Evolutionary conservation across 1,140 invertebrate genomes (phyloP), one percentile per base, ranked within the genome.

Genomic region (Littorina saxatilis): DNA sequence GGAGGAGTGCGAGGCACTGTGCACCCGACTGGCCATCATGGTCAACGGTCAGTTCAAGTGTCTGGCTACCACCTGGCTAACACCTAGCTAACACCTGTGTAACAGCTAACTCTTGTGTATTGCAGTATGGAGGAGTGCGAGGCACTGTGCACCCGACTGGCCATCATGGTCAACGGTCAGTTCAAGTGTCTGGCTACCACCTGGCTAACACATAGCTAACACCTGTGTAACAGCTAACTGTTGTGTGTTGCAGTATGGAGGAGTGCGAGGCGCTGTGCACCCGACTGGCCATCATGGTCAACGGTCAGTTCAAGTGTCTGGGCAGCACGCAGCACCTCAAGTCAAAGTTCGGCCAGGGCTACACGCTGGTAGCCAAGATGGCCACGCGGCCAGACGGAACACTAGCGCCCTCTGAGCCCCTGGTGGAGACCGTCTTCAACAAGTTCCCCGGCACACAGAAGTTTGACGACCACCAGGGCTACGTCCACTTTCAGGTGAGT

Each of bases 401-500:
- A 74, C 93, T 86, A 32, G 35, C 63, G 9, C 63, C 63, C 63
- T 35, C 63, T 23, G 5, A 68, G 63, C 63, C 63, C 13, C 7
- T 68, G 63, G 63, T 37, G 29, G 35, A 81, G 20, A 88, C 83
- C 73, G 83, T 92, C 27, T 61, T 79, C 40, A 58, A 40, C 35
- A 89, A 81, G 20, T 89, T 87, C 74, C 85, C 86, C n/a, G 82
- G 81, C 17, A 81, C 84, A 40, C 58, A 89, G 83, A 75, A n/a
- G 82, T 96, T 95, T 84, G 96, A 96, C 89, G 93, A 94, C 39
- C 95, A 96, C 88, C 94, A 96, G 83, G 95, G 95, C 76, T 94
- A 96, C 79, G 92, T 96, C 37, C 88, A 92, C 80, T 92, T 92
- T 81, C 91, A 91, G 73, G 73, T 75, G 11, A 52, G 43, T 68